phyloP scores from a whole-genome alignment of 2,888 invertebrate species.

The Ceraclea dissimilis region DNA sequence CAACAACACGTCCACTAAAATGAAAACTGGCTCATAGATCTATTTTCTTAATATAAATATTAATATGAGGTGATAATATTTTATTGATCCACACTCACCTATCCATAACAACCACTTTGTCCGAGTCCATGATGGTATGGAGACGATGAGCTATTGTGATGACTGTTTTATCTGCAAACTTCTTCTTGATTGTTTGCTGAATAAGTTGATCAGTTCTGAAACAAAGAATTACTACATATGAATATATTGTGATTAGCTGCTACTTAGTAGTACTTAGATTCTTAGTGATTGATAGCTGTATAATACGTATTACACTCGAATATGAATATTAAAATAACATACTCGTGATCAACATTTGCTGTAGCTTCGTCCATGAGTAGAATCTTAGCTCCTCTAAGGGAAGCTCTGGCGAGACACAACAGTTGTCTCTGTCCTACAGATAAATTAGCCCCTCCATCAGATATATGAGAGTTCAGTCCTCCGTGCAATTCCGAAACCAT shows the following conservation, averaged over 20 bases:
- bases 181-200: slow-evolving; percentile 62
- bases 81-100: slow-evolving; percentile 34
- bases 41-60: no score
- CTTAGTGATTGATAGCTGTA: no score
- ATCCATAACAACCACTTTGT: slow-evolving; percentile 75
- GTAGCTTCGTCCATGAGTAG: slow-evolving; percentile 78
- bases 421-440: slow-evolving; percentile 66
- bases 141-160: slow-evolving; percentile 78
- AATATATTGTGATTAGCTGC: no score
- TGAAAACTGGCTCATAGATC: no score
- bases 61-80: not conserved
- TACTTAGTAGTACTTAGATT: no score
- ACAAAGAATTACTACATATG: no score
- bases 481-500: slow-evolving; percentile 46
- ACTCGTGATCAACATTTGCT: slow-evolving; percentile 82
- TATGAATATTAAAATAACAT: slow-evolving; percentile 31
- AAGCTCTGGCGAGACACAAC: slow-evolving; percentile 63
- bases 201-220: slow-evolving; percentile 66
- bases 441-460: slow-evolving; percentile 60
- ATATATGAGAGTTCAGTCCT: slow-evolving; percentile 51
- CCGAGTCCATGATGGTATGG: slow-evolving; percentile 80
- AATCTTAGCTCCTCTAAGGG: slow-evolving; percentile 60
- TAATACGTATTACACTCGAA: no score
- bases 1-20: slow-evolving; percentile 47
- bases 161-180: slow-evolving; percentile 66